These are phyloP conservation scores for Peromyscus eremicus DNA, from an alignment of 2,797 vertebrate species.

Conservation along the genomic window DNA sequence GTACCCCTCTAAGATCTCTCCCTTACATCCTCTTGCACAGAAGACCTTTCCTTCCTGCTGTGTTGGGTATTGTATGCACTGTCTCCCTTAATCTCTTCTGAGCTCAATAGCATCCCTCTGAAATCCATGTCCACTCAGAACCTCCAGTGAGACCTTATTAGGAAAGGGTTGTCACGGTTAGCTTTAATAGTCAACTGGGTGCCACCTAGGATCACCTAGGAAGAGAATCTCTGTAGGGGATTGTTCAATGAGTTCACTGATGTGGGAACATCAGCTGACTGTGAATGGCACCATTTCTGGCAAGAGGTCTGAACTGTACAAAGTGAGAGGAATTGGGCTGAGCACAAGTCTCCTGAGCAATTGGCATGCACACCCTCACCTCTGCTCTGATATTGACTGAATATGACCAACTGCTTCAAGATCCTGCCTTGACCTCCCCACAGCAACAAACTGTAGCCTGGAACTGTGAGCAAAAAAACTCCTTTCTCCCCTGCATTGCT, in stretches of 20 bases:
- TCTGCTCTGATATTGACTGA: not conserved
- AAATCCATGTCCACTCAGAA: not conserved
- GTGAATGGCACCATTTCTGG: not conserved
- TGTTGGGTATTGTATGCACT: fast-evolving
- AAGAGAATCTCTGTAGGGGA: not conserved
- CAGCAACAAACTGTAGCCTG: not conserved
- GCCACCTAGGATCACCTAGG: not conserved
- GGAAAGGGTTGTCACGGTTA: not conserved
- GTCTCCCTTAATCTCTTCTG: not conserved
- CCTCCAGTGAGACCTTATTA: not conserved
- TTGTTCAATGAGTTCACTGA: not conserved
- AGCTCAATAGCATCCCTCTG: not conserved
- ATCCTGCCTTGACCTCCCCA: not conserved
- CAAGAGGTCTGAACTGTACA: not conserved
- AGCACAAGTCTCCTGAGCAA: not conserved
- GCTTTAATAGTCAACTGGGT: not conserved
- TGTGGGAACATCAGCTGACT: not conserved
- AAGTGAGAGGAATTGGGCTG: not conserved
- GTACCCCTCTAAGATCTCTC: not conserved
- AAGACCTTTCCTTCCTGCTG: too few relatives aligned
- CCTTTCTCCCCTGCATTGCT: not conserved
- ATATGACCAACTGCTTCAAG: not conserved
- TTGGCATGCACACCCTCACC: not conserved
- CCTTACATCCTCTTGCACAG: fast-evolving
- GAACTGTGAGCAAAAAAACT: not conserved